A percentile compares a stretch with the other conserved stretches of the same genome.
Evolutionary conservation across 2,888 invertebrate species (phyloP).

Genomic region (Scaptodrosophila latifasciaeformis): DNA sequence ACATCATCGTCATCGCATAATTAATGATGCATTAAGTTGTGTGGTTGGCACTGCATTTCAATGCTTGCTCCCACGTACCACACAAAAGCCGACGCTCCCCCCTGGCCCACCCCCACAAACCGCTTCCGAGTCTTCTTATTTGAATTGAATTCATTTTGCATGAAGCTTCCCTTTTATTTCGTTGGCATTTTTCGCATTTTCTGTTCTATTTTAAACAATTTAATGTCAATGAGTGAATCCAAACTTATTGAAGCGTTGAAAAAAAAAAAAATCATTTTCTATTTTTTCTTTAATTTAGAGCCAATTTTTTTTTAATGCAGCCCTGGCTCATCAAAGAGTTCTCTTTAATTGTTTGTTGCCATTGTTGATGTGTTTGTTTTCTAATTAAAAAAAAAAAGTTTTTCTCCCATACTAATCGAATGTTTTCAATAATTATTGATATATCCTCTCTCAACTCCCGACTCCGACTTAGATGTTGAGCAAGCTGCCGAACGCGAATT

Average conservation of each 20-base stretch:
- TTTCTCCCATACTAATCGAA: slow-evolving; percentile 41
- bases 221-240: not conserved
- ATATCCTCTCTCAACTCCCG: slow-evolving; percentile 20
- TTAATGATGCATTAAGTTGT: slow-evolving; percentile 33
- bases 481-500: slow-evolving; percentile 37
- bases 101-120: slow-evolving; percentile 10
- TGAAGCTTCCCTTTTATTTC: not conserved
- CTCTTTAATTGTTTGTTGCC: slow-evolving; percentile 12
- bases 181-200: not conserved
- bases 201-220: not conserved
- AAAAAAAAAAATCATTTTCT: not conserved
- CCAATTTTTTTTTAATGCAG: too few species aligned
- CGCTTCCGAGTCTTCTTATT: slow-evolving; percentile 3
- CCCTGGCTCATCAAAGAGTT: not conserved
- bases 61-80: slow-evolving; percentile 14
- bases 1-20: slow-evolving; percentile 25
- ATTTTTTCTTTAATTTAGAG: too few species aligned
- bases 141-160: slow-evolving; percentile 12
- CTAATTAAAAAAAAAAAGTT: too few species aligned
- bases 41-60: slow-evolving; percentile 19
- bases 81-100: not conserved
- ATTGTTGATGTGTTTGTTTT: slow-evolving; percentile 18
- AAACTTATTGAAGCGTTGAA: slow-evolving; percentile 24
- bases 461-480: slow-evolving; percentile 51
- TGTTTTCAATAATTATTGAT: slow-evolving; percentile 40